phyloP scores from a whole-genome alignment of 1,140 invertebrate genomes.

The Drosophila truncata region DNA sequence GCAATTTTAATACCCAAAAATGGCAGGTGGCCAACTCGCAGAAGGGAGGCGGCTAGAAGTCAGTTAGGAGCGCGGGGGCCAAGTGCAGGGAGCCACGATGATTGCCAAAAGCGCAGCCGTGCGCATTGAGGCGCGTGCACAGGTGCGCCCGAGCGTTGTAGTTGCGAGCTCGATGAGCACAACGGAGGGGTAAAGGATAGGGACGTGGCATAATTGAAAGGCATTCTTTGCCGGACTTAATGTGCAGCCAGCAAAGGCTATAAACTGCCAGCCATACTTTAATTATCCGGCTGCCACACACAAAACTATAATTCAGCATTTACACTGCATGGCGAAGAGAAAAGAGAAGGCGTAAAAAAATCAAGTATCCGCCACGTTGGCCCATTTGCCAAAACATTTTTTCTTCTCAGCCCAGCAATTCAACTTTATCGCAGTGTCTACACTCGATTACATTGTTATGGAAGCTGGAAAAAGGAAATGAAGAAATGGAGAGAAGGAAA shows the following conservation, averaged over 20 bases:
- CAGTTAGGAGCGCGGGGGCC: background rate
- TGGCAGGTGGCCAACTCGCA: constrained; percentile 41
- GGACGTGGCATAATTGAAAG: constrained; percentile 70
- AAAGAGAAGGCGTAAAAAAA: constrained; percentile 2
- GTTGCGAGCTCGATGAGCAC: constrained; percentile 22
- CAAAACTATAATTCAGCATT: constrained; percentile 65
- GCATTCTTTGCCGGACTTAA: constrained; percentile 58
- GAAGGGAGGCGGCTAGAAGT: constrained; percentile 12
- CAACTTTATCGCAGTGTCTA: constrained; percentile 67
- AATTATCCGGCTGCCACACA: constrained; percentile 37
- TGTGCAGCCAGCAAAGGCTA: constrained; percentile 35
- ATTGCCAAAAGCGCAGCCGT: constrained; percentile 72
- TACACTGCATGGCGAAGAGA: constrained; percentile 37
- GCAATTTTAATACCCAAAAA: constrained; percentile 62
- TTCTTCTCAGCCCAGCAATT: constrained; percentile 48
- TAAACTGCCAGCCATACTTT: constrained; percentile 30
- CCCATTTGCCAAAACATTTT: constrained; percentile 60
- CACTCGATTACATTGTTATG: constrained; percentile 79
- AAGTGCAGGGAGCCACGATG: constrained; percentile 7
- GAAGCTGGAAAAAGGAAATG: constrained; percentile 25
- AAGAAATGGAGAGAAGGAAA: background rate
- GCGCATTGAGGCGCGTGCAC: constrained; percentile 77
- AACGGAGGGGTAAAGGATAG: background rate
- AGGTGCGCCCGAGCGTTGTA: constrained; percentile 65
- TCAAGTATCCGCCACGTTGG: constrained; percentile 41